Conservation (phyloP, 2,888 invertebrate genomes). For the Eupithecia tripunctaria region DNA sequence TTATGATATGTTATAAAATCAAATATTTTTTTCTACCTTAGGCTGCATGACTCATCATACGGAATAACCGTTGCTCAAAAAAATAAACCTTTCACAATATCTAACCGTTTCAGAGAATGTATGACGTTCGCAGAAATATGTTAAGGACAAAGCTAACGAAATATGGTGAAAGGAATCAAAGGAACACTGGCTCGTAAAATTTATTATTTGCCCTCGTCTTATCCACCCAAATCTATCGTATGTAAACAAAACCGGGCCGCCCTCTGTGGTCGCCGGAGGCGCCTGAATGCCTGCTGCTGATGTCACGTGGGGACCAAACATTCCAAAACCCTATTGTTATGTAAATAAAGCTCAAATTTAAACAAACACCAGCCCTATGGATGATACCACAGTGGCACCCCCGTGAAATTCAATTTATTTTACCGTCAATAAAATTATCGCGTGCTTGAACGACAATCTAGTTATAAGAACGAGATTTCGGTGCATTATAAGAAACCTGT, state of each 20-base stretch:
- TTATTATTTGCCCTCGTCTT: constrained; percentile 35
- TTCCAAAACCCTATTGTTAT: constrained; percentile 30
- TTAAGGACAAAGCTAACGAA: not conserved
- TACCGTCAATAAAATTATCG: constrained; percentile 45
- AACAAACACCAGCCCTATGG: constrained; percentile 27
- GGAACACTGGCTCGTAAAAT: not conserved
- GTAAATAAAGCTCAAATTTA: constrained; percentile 33
- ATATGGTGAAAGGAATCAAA: not conserved
- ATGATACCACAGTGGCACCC: constrained; percentile 51
- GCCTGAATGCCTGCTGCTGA: constrained; percentile 62
- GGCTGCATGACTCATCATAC: not conserved
- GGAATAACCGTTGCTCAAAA: constrained; percentile 10
- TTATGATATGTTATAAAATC: not conserved
- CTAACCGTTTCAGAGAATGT: constrained; percentile 13
- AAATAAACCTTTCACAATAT: constrained; percentile 6
- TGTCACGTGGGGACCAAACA: constrained; percentile 34
- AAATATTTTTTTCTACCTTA: not conserved
- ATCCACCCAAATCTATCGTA: constrained; percentile 64
- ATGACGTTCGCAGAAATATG: not conserved
- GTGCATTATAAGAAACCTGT: constrained; percentile 40
- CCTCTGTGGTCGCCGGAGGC: constrained; percentile 72
- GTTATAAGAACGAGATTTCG: constrained; percentile 38
- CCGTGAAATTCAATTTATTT: constrained; percentile 64
- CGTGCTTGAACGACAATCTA: constrained; percentile 30
- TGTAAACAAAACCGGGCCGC: constrained; percentile 59